Conservation (phyloP, 2,888 invertebrate species). For the Tipula confusa region DNA sequence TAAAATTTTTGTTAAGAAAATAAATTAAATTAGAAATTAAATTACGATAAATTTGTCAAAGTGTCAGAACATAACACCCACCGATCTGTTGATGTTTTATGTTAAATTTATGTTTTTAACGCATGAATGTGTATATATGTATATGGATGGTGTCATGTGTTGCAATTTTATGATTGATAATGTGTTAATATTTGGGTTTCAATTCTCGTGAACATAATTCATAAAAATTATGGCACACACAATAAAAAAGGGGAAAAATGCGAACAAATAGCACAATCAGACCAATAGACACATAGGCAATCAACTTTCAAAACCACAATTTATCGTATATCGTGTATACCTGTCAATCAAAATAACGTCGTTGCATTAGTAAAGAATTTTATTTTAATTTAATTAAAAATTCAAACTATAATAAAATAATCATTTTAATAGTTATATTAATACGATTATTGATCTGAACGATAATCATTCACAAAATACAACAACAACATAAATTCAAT, state of each 20-base stretch:
- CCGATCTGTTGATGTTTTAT: neutral
- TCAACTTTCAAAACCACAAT: neutral
- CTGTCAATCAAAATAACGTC: neutral
- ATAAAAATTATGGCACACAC: no score
- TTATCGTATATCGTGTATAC: neutral
- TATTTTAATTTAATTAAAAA: neutral
- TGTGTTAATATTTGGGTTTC: neutral
- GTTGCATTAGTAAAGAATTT: neutral
- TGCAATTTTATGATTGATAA: conserved; percentile 20
- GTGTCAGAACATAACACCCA: neutral
- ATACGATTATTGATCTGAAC: neutral
- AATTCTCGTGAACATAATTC: neutral
- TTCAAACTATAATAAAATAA: neutral
- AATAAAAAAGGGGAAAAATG: neutral
- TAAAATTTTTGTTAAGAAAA: neutral
- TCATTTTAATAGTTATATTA: neutral
- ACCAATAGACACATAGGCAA: neutral
- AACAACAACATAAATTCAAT: neutral
- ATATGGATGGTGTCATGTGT: neutral
- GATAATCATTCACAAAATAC: neutral
- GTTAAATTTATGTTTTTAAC: neutral
- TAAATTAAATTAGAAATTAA: neutral
- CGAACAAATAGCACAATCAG: neutral
- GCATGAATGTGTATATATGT: neutral
- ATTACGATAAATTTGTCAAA: conserved; percentile 25